These are phyloP conservation scores for Chymomyza fuscimana DNA, from an alignment of 2,888 invertebrate species.

Conservation along the genomic window DNA sequence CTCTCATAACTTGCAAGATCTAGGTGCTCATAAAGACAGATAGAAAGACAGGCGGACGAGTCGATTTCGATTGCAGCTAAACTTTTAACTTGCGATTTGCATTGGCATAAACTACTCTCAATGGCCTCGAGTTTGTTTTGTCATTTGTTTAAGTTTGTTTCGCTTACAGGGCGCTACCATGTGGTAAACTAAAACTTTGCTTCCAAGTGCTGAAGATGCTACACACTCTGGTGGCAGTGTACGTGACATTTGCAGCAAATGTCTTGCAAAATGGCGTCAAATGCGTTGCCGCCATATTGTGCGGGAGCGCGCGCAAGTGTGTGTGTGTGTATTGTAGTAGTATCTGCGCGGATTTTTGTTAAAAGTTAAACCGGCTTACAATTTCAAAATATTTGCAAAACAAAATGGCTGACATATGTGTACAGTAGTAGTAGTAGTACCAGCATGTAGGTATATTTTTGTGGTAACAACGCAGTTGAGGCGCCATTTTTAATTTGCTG, in stretches of 20 bases:
- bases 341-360: not conserved
- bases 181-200: conserved; percentile 39
- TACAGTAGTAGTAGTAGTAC: not conserved
- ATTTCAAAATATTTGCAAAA: conserved; percentile 30
- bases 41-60: too few species aligned
- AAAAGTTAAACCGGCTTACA: not conserved
- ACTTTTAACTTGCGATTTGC: not conserved
- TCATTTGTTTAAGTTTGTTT: conserved; percentile 8
- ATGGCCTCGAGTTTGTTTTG: not conserved
- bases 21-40: too few species aligned
- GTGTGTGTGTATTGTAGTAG: not conserved
- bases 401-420: conserved; percentile 37
- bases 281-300: conserved; percentile 13
- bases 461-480: conserved; percentile 13
- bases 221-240: conserved; percentile 19
- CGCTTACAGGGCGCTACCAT: conserved; percentile 12
- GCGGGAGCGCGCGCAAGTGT: not conserved
- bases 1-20: too few species aligned
- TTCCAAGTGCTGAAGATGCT: conserved; percentile 12
- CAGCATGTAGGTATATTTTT: not conserved
- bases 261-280: conserved; percentile 56
- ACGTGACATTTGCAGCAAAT: conserved; percentile 65
- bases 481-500: conserved; percentile 64
- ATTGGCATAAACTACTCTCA: not conserved
- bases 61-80: too few species aligned